Evolutionary conservation across 1,140 invertebrate species (phyloP).

Genomic region (Formica selysi): DNA sequence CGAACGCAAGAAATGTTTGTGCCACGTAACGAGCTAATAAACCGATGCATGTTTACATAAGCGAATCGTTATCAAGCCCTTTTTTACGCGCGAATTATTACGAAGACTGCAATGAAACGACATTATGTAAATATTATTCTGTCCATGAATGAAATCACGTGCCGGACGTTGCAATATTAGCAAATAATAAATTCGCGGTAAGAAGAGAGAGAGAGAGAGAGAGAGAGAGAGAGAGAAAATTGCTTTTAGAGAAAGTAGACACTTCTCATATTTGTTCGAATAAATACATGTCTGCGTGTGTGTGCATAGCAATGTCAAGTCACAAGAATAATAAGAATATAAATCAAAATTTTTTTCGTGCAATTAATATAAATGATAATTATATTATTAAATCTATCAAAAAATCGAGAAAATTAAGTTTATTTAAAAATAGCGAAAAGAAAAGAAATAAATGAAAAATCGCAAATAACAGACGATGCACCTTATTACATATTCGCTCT

Average conservation of each 20-base stretch:
- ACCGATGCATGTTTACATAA: conserved; percentile 50
- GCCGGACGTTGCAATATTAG: conserved; percentile 12
- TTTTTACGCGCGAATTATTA: conserved; percentile 1
- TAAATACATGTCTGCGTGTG: not conserved
- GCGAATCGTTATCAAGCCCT: conserved; percentile 49
- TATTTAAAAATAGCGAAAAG: not conserved
- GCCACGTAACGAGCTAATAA: conserved; percentile 64
- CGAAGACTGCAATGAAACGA: not conserved
- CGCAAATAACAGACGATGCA: conserved; percentile 38
- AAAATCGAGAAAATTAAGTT: not conserved
- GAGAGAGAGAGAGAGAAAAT: not conserved
- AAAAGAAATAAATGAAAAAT: not conserved
- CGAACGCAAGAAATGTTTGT: conserved; percentile 30
- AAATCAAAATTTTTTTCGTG: not conserved
- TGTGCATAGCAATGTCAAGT: conserved; percentile 20
- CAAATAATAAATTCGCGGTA: conserved; percentile 32
- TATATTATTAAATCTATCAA: not conserved
- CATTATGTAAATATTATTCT: conserved; percentile 43
- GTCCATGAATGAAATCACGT: conserved; percentile 52
- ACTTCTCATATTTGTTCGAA: conserved; percentile 44
- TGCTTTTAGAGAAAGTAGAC: not conserved
- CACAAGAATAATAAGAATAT: not conserved
- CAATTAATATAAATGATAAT: not conserved
- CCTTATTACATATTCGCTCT: conserved; percentile 62
- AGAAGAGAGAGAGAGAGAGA: too few species aligned